Conservation (phyloP, 1,140 invertebrate species). For the Eupristina koningsbergeri region DNA sequence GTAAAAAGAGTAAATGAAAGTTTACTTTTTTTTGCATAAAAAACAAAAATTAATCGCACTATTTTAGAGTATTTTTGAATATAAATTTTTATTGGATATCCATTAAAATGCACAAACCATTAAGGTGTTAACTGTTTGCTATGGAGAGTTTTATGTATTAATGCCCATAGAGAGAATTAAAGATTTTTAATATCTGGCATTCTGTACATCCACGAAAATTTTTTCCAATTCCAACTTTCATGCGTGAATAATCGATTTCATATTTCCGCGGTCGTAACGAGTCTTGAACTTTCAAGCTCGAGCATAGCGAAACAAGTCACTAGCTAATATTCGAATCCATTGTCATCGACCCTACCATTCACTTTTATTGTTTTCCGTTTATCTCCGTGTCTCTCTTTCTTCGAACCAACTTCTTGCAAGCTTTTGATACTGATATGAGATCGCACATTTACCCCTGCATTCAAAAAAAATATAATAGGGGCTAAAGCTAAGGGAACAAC, state of each 20-base stretch:
- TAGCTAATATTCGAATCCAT: slow-evolving; percentile 41
- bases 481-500: neutral
- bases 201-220: neutral
- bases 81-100: neutral
- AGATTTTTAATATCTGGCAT: slow-evolving; percentile 13
- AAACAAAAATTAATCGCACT: too few species aligned
- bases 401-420: neutral
- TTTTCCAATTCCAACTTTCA: slow-evolving; percentile 11
- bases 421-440: neutral
- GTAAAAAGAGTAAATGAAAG: too few species aligned
- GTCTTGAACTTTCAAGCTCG: slow-evolving; percentile 20
- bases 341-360: slow-evolving; percentile 22
- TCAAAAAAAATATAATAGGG: neutral
- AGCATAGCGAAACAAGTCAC: neutral
- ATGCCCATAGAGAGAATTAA: neutral
- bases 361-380: slow-evolving; percentile 39
- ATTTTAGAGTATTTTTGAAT: neutral
- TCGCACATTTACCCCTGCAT: neutral
- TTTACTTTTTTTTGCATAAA: too few species aligned
- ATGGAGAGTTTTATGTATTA: neutral
- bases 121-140: neutral
- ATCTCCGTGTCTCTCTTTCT: neutral
- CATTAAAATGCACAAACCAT: neutral
- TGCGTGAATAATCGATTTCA: neutral
- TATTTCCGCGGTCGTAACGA: slow-evolving; percentile 4